Percentiles rank a stretch among this genome's conserved stretches.
These are phyloP conservation scores for Numenius phaeopus DNA, from an alignment of 2,797 vertebrate species.

Conservation along the genomic window DNA sequence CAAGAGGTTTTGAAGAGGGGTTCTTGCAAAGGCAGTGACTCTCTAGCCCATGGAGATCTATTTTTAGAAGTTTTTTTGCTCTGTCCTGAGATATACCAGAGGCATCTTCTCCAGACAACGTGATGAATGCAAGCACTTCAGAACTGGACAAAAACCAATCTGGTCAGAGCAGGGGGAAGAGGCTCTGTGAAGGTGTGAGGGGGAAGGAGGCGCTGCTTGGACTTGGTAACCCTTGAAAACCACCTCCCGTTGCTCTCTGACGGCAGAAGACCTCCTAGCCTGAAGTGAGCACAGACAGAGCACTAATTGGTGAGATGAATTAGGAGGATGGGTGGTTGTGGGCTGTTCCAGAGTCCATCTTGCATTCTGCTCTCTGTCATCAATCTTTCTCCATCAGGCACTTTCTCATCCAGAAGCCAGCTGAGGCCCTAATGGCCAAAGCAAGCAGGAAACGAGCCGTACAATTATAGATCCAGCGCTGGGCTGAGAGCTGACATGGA, in stretches of 20 bases:
- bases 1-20: too few relatives aligned
- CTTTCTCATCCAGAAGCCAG: constrained; percentile 14
- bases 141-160: neutral
- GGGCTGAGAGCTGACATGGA: neutral
- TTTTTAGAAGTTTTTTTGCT: neutral
- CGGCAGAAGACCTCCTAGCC: neutral
- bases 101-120: neutral
- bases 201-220: neutral
- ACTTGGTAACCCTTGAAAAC: neutral
- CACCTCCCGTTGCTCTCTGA: neutral
- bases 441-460: neutral
- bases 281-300: neutral
- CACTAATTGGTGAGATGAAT: neutral
- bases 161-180: rapidly evolving
- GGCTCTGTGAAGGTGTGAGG: neutral
- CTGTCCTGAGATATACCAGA: neutral
- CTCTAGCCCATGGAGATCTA: neutral
- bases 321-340: neutral
- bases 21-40: neutral
- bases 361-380: neutral
- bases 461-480: neutral
- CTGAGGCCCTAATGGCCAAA: neutral
- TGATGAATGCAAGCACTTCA: neutral
- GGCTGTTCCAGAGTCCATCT: neutral
- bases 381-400: constrained; percentile 48